Base-by-base conservation (phyloP, 1,140 invertebrate species). In the Magallana ariakensis region DNA sequence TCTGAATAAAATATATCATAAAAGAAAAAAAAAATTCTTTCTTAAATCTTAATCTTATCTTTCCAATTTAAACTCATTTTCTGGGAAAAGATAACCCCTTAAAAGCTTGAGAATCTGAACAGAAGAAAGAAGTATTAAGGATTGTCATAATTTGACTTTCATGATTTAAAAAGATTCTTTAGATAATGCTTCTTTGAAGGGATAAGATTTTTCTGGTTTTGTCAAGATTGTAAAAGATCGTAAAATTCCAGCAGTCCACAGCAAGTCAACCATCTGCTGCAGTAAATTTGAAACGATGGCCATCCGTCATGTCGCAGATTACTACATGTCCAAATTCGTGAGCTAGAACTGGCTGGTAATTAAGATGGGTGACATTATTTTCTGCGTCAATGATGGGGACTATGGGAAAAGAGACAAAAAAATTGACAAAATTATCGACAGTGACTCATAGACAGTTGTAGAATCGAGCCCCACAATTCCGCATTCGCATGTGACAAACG, bases 361-460 rank as follows among this genome's bases (percentile, higher is more conserved):
- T 75, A 75, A 75, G 66, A 75, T 75, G 22, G 66, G 66, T 75
- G 66, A 75, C 66, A 75, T 75, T 75, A 75, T 75, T 75, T 75
- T 75, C 66, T 75, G 66, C 66, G 26, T 75, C 66, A 75, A 75
- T 75, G 66, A 75, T 75, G 66, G 22, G 66, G 26, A 75, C 66
- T 9, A 75, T 75, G 66, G 33, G 66, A 26, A 75, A 75, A 75
- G 6, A 13, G 22, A 33, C 10, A 13, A 33, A 8, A 75, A 75
- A 75, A 75, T 26, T 75, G 66, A 75, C 66, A 75, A 75, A 75
- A 75, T 26, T 75, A 75, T 75, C 11, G 66, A 19, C 33, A 26
- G 33, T 75, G 66, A 75, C 22, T 75, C 66, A 75, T 26, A 33
- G 33, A 46, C 33, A 46, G 33, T 46, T 5, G 66, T 10, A 75